Evolutionary conservation across 1,140 invertebrate species (phyloP).

Genomic region (Trigoniulus corallinus): DNA sequence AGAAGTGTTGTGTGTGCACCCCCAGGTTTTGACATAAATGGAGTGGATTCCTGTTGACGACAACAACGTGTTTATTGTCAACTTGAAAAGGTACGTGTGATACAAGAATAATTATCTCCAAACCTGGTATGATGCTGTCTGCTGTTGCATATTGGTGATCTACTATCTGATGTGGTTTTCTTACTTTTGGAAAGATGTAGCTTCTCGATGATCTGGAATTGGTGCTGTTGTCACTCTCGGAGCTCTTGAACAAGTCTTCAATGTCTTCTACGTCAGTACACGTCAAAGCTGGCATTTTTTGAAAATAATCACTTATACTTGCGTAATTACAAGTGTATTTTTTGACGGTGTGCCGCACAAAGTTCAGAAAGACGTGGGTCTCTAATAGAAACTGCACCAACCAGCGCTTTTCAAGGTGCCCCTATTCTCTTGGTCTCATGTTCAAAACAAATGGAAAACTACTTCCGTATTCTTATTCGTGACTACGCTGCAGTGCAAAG

Average conservation of each 20-base stretch:
- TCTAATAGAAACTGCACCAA: too few species aligned
- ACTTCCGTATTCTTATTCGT: too few species aligned
- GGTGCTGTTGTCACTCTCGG: slow-evolving; percentile 3
- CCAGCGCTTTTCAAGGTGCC: too few species aligned
- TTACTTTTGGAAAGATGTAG: slow-evolving; percentile 8
- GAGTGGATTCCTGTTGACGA: slow-evolving; percentile 58
- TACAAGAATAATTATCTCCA: not conserved
- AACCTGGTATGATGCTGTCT: slow-evolving; percentile 17
- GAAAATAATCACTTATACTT: too few species aligned
- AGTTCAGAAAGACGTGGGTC: too few species aligned
- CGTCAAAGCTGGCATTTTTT: too few species aligned
- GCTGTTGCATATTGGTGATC: too few species aligned
- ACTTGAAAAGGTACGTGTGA: not conserved
- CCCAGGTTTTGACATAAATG: slow-evolving; percentile 93
- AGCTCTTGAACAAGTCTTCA: slow-evolving; percentile 12
- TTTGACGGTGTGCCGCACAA: too few species aligned
- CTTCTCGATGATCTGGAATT: not conserved
- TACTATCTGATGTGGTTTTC: slow-evolving; percentile 1
- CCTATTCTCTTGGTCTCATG: too few species aligned
- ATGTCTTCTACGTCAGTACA: slow-evolving; percentile 13
- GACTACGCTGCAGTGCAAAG: too few species aligned
- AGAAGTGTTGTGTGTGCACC: slow-evolving; percentile 89
- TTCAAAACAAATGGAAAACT: too few species aligned
- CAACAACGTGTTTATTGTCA: slow-evolving; percentile 30
- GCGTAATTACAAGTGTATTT: too few species aligned